Conservation (phyloP, 2,888 invertebrate genomes). For the Eristalinus aeneus region DNA sequence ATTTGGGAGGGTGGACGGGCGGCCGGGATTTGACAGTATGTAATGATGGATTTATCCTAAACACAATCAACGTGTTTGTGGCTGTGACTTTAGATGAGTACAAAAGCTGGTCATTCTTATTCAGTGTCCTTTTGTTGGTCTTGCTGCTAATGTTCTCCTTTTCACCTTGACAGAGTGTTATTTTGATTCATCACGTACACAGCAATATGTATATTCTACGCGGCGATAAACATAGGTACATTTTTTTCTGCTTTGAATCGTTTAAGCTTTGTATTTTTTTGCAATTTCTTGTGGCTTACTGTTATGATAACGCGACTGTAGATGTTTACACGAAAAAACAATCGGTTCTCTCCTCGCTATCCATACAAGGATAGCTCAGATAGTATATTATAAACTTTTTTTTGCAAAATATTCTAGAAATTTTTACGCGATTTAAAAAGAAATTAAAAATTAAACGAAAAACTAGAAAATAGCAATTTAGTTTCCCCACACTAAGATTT, state of each 20-base stretch:
- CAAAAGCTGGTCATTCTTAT: constrained; percentile 2
- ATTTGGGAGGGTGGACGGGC: neutral
- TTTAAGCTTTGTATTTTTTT: neutral
- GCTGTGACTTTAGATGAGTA: neutral
- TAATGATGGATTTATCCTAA: neutral
- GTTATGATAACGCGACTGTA: neutral
- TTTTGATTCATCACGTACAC: constrained; percentile 43
- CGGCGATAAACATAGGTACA: neutral
- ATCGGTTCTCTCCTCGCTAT: neutral
- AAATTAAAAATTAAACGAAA: constrained; percentile 39
- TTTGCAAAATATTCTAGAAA: neutral
- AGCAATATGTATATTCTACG: constrained; percentile 3
- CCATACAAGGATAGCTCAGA: neutral
- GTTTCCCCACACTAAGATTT: constrained; percentile 21
- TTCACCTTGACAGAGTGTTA: constrained; percentile 40
- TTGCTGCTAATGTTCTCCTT: neutral
- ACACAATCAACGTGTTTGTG: constrained; percentile 2
- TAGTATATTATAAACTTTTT: neutral
- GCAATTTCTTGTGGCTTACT: neutral
- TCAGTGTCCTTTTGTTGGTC: neutral
- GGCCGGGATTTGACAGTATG: neutral
- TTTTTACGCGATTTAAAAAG: neutral
- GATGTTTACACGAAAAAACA: neutral
- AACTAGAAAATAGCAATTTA: constrained; percentile 49
- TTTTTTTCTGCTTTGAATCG: neutral